Conservation (phyloP, 1,140 invertebrate species). For the Eupristina koningsbergeri region DNA sequence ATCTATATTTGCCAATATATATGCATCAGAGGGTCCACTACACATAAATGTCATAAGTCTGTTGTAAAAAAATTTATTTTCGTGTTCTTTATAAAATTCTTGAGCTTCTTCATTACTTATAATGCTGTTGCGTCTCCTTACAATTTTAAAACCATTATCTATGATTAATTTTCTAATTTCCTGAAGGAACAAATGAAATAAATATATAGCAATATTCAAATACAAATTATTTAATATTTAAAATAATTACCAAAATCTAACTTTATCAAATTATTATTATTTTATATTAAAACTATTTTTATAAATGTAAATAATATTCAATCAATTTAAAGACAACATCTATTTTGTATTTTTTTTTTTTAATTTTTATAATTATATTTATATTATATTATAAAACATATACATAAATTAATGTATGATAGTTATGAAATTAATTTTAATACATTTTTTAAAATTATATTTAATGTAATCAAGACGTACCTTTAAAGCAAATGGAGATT, state of each 20-base stretch:
- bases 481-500: constrained; percentile 79
- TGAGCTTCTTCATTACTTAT: constrained; percentile 79
- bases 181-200: constrained; percentile 64
- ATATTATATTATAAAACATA: background rate
- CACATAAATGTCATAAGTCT: constrained; percentile 88
- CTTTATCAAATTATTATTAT: background rate
- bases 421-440: background rate
- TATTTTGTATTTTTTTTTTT: background rate
- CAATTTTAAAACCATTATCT: constrained; percentile 82
- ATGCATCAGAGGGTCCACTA: constrained; percentile 86
- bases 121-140: constrained; percentile 79
- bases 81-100: constrained; percentile 89
- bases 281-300: too few relatives aligned
- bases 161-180: constrained; percentile 81
- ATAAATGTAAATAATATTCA: too few relatives aligned
- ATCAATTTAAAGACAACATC: too few relatives aligned
- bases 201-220: background rate
- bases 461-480: constrained; percentile 58
- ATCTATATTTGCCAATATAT: constrained; percentile 83
- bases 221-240: background rate
- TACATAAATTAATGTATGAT: background rate
- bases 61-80: constrained; percentile 90
- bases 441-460: background rate
- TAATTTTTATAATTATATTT: background rate
- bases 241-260: background rate